Percentiles rank a stretch among this genome's conserved stretches.
These are phyloP conservation scores for Delia radicum DNA, from an alignment of 1,140 invertebrate species.

Conservation along the genomic window DNA sequence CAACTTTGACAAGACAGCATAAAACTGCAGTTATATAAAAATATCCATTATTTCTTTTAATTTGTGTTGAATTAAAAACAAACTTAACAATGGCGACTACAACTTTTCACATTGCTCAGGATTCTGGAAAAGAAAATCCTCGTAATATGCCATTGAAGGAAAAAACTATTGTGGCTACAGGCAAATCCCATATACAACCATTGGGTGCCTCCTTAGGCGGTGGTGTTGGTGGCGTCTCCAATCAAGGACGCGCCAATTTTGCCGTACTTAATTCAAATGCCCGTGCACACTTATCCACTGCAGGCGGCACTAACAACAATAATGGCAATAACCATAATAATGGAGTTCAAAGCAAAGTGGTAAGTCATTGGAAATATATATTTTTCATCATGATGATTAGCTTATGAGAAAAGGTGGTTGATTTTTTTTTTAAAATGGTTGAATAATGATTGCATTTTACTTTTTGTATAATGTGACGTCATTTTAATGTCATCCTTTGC, in stretches of 20 bases:
- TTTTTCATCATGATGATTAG: neutral
- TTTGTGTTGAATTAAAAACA: slow-evolving; percentile 1
- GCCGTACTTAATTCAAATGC: slow-evolving; percentile 18
- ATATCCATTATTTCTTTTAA: neutral
- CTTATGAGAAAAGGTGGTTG: neutral
- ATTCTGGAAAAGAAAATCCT: slow-evolving; percentile 13
- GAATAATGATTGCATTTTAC: neutral
- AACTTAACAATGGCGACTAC: slow-evolving; percentile 14
- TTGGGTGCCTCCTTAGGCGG: neutral
- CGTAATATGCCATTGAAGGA: slow-evolving; percentile 9
- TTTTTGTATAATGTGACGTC: neutral
- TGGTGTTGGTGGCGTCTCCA: slow-evolving; percentile 13
- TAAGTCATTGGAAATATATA: neutral
- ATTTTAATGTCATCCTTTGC: neutral
- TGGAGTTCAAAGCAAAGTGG: too few relatives aligned
- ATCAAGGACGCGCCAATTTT: slow-evolving; percentile 15
- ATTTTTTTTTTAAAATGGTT: neutral
- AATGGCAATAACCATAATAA: too few relatives aligned
- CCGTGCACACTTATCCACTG: neutral
- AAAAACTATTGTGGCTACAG: neutral
- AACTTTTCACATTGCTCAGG: slow-evolving; percentile 5
- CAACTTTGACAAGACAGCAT: neutral
- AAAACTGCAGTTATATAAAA: too few relatives aligned
- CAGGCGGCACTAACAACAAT: neutral
- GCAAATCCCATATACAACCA: neutral